A percentile compares a stretch with the other conserved stretches of the same genome.
These are phyloP conservation scores for Pleuronectes platessa DNA, from an alignment of 2,113 vertebrate genomes.

Conservation along the genomic window DNA sequence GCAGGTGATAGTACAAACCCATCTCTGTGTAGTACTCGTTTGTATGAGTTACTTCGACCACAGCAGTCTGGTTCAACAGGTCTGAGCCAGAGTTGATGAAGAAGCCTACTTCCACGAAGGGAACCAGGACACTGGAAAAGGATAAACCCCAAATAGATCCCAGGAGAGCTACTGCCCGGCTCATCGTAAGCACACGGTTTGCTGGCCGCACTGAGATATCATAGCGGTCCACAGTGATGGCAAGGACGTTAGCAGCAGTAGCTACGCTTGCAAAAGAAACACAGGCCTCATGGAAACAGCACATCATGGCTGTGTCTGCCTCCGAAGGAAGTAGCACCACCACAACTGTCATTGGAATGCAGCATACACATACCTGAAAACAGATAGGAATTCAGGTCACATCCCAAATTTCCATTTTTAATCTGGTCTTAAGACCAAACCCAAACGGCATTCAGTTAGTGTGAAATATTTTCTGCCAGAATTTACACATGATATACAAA, in stretches of 20 bases:
- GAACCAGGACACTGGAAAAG: conserved; percentile 93
- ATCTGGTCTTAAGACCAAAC: neutral
- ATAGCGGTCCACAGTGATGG: conserved; percentile 95
- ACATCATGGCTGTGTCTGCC: conserved; percentile 89
- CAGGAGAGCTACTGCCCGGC: conserved; percentile 89
- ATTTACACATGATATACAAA: no score
- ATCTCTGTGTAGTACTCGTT: conserved; percentile 90
- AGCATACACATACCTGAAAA: conserved; percentile 88
- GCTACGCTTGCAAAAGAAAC: conserved; percentile 95
- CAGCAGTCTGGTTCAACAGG: conserved; percentile 86
- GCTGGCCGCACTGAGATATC: conserved; percentile 97
- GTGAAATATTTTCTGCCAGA: no score
- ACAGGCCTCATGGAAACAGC: conserved; percentile 96
- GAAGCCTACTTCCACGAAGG: conserved; percentile 95
- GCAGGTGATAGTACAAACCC: conserved; percentile 95
- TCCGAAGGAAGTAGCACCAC: conserved; percentile 91
- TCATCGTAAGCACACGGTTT: conserved; percentile 93
- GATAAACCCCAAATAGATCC: conserved; percentile 93
- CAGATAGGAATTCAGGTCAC: conserved; percentile 2
- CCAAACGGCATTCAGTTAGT: neutral
- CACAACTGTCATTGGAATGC: conserved; percentile 94
- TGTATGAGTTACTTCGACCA: conserved; percentile 84
- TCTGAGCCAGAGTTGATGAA: conserved; percentile 84
- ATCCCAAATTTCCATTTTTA: neutral
- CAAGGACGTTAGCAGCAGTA: conserved; percentile 93